Conservation (phyloP, 2,113 vertebrate genomes). For the Rattus rattus region DNA sequence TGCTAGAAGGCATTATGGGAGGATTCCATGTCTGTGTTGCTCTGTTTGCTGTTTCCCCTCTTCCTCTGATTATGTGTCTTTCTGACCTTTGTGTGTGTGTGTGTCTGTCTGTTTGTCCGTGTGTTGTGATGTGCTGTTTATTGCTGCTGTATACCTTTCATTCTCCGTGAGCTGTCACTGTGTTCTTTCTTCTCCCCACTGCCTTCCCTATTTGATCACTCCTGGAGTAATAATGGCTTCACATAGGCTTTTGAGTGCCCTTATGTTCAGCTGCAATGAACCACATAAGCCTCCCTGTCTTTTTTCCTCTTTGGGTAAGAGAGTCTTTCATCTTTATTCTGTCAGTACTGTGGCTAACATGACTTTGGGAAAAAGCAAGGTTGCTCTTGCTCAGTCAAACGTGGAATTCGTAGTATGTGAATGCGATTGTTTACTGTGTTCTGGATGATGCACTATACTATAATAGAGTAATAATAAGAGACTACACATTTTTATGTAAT, state of each 20-base stretch:
- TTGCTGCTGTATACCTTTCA: neutral
- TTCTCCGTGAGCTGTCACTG: rapidly evolving
- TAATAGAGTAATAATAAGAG: neutral
- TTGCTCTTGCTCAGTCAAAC: neutral
- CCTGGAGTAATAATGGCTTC: neutral
- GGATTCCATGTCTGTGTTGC: neutral
- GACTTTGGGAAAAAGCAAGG: neutral
- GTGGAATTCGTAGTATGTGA: neutral
- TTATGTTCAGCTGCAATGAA: neutral
- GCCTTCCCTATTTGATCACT: neutral
- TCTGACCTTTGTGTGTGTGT: neutral
- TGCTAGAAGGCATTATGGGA: neutral
- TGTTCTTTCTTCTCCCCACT: neutral
- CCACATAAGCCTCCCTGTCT: neutral
- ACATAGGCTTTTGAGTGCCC: neutral
- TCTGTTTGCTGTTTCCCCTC: neutral
- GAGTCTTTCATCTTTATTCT: neutral
- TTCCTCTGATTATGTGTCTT: neutral
- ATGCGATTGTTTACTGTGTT: neutral
- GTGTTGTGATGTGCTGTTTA: neutral
- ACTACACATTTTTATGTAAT: neutral
- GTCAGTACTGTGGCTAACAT: neutral
- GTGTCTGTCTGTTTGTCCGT: too few relatives aligned
- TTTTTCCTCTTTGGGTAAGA: neutral
- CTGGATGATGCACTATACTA: neutral